A percentile compares a stretch with the other conserved stretches of the same genome.
These are phyloP conservation scores for Genyomyrus donnyi DNA, from an alignment of 2,113 vertebrate genomes.

Conservation along the genomic window DNA sequence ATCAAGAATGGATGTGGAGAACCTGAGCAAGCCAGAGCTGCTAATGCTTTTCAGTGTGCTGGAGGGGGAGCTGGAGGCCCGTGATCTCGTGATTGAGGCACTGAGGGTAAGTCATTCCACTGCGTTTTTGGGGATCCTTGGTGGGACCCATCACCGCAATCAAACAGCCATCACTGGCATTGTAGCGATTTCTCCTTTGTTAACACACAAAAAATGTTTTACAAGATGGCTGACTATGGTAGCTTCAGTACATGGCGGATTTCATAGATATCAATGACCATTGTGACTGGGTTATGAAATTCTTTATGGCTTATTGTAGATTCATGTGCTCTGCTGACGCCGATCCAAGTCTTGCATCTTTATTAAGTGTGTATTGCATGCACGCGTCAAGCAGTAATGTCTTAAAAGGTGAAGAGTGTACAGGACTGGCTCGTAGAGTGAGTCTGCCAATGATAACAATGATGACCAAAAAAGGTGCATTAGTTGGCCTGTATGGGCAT, in stretches of 20 bases:
- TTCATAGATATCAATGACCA: not conserved
- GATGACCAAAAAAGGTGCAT: not conserved
- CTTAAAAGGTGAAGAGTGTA: not conserved
- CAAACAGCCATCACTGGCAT: not conserved
- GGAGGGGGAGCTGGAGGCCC: constrained; percentile 92
- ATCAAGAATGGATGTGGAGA: constrained; percentile 97
- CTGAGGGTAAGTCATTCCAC: constrained; percentile 74
- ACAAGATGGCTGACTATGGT: not conserved
- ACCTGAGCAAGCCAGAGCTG: constrained; percentile 90
- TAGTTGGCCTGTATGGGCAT: not conserved
- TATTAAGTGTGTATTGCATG: not conserved
- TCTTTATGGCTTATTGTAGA: not conserved
- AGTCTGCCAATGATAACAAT: not conserved
- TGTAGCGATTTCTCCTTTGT: not conserved
- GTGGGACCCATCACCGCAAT: not conserved
- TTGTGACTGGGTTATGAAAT: not conserved
- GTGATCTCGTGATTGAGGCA: constrained; percentile 91
- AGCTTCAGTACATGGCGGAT: not conserved
- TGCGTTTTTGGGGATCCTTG: not conserved
- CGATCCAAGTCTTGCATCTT: not conserved
- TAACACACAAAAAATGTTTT: not conserved
- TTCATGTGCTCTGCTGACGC: not conserved
- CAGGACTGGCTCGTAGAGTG: not conserved
- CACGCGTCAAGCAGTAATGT: not conserved
- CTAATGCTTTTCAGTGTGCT: constrained; percentile 91